Conservation (phyloP, 2,113 vertebrate species). For the Hymenochirus boettgeri region DNA sequence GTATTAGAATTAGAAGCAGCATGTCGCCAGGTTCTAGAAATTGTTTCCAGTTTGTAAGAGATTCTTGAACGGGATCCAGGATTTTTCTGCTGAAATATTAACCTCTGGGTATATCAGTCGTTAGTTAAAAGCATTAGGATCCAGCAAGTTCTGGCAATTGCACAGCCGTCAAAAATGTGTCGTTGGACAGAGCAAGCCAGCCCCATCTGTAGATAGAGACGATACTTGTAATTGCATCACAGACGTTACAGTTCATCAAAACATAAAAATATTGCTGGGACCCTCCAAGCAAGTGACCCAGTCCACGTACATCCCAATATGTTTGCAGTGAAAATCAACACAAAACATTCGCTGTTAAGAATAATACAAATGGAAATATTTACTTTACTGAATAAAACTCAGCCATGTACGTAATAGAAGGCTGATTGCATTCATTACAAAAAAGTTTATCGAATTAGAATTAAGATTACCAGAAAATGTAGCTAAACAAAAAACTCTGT, state of each 20-base stretch:
- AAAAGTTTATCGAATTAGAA: too few relatives aligned
- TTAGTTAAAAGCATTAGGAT: constrained; percentile 20
- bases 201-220: constrained; percentile 30
- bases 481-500: too few relatives aligned
- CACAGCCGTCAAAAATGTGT: constrained; percentile 22
- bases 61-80: constrained; percentile 5
- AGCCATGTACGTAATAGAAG: background rate
- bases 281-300: background rate
- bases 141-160: constrained; percentile 18
- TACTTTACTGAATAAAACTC: constrained; percentile 1
- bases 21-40: background rate
- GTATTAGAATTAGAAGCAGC: background rate
- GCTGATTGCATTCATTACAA: too few relatives aligned
- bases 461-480: too few relatives aligned
- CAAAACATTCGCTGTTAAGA: constrained; percentile 20
- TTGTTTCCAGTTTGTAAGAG: background rate
- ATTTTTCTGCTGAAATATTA: constrained; percentile 23
- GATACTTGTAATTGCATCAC: constrained; percentile 24
- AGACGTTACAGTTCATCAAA: constrained; percentile 29
- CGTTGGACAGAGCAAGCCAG: constrained; percentile 7
- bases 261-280: constrained; percentile 29
- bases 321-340: constrained; percentile 1
- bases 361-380: constrained; percentile 5
- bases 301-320: constrained; percentile 4
- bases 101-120: constrained; percentile 18